A percentile compares a stretch with the other conserved stretches of the same genome.
Conservation (phyloP, 2,888 invertebrate genomes). For the Chymomyza procnemis region DNA sequence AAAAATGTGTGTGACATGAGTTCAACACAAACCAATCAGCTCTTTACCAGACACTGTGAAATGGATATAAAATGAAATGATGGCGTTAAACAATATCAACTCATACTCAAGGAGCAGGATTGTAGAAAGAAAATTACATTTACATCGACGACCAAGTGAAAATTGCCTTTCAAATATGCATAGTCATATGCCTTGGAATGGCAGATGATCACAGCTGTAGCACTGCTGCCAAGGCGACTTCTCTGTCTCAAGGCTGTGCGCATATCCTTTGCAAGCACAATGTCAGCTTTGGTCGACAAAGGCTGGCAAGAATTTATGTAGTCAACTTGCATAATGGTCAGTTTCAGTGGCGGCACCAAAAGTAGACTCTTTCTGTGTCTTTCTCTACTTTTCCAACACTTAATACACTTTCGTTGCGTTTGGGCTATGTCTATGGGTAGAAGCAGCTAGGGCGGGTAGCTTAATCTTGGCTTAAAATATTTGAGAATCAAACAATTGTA, state of each 20-base stretch:
- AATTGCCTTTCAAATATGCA: slow-evolving; percentile 70
- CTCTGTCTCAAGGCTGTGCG: background rate
- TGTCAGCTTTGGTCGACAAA: slow-evolving; percentile 14
- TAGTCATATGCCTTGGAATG: slow-evolving; percentile 56
- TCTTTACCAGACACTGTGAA: slow-evolving; percentile 5
- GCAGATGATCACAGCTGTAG: slow-evolving; percentile 41
- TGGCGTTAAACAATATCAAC: slow-evolving; percentile 18
- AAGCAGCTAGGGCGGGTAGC: too few relatives aligned
- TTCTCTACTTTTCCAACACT: slow-evolving; percentile 6
- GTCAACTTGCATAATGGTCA: slow-evolving; percentile 43
- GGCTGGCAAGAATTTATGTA: slow-evolving; percentile 46
- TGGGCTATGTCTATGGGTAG: background rate
- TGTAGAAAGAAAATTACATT: slow-evolving; percentile 60
- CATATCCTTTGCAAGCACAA: slow-evolving; percentile 36
- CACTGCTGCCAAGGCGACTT: slow-evolving; percentile 23
- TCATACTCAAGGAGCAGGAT: background rate
- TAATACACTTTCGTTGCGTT: slow-evolving; percentile 3
- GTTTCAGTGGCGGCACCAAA: background rate
- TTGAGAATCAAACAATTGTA: too few relatives aligned
- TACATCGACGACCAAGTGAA: slow-evolving; percentile 53
- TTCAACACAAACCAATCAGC: background rate
- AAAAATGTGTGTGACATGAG: background rate
- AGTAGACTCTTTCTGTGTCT: slow-evolving; percentile 6
- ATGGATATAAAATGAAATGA: slow-evolving; percentile 50
- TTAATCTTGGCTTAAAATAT: too few relatives aligned